A percentile compares a stretch with the other conserved stretches of the same genome.
phyloP scores from a whole-genome alignment of 2,797 vertebrate genomes.

The Pteronotus mesoamericanus region DNA sequence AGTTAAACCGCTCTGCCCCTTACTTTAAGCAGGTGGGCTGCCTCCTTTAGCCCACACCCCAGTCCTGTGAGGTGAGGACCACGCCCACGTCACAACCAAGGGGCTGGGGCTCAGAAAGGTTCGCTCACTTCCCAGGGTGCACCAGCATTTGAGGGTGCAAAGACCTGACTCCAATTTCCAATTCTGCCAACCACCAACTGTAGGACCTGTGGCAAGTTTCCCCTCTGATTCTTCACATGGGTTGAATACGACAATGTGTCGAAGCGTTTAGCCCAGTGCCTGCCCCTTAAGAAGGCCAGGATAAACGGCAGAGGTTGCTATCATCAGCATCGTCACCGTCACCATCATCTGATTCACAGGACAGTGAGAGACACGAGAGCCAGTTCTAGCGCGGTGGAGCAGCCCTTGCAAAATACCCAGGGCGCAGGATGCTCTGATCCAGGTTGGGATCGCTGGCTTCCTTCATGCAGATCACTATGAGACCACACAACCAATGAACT shows the following conservation, averaged over 20 bases:
- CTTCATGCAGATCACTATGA: background rate
- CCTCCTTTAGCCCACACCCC: background rate
- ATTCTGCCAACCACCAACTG: background rate
- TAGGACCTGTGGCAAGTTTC: background rate
- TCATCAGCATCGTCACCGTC: background rate
- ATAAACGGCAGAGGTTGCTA: background rate
- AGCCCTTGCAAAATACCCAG: background rate
- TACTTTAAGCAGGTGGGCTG: background rate
- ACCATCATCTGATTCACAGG: background rate
- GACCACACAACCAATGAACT: background rate
- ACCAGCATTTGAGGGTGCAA: background rate
- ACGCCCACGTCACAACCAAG: background rate
- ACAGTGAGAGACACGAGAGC: background rate
- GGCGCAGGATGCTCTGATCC: background rate
- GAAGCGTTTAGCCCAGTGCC: background rate
- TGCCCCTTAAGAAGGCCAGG: background rate
- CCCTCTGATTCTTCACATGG: background rate
- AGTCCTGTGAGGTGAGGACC: background rate
- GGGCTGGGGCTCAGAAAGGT: background rate
- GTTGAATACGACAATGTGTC: background rate
- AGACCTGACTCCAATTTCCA: background rate
- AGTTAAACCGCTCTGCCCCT: background rate
- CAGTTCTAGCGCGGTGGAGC: background rate
- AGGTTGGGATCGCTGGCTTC: background rate
- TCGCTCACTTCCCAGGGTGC: background rate